These are phyloP conservation scores for Notothenia coriiceps DNA, from an alignment of 2,113 vertebrate species.

Conservation along the genomic window DNA sequence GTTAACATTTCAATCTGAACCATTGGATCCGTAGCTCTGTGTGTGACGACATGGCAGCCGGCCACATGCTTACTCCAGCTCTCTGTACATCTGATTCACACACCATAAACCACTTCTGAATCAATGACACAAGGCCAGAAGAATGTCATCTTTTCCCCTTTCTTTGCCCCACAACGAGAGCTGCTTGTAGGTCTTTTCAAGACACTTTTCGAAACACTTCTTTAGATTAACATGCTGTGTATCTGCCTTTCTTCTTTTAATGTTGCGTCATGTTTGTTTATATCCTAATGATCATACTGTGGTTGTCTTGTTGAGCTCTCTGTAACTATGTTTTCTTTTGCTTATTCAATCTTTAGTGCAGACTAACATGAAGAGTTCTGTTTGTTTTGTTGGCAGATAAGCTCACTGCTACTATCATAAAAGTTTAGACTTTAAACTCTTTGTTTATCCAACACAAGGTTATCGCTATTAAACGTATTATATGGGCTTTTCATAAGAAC, in stretches of 20 bases:
- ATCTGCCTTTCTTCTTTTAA: background rate
- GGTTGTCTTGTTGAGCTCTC: background rate
- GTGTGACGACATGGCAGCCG: constrained; percentile 38
- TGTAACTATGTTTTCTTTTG: background rate
- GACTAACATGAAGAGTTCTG: constrained; percentile 1
- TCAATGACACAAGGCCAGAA: constrained; percentile 56
- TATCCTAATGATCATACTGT: background rate
- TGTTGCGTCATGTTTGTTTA: background rate
- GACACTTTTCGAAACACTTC: constrained; percentile 3
- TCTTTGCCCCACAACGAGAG: constrained; percentile 22
- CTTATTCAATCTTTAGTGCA: constrained; percentile 10
- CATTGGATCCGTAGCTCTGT: constrained; percentile 26
- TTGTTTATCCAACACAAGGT: background rate
- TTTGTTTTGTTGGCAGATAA: background rate
- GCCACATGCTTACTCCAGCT: constrained; percentile 62
- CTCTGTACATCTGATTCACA: constrained; percentile 59
- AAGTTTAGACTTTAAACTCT: constrained; percentile 20
- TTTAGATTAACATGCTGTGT: background rate
- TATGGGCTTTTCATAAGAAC: background rate
- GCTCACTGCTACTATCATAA: background rate
- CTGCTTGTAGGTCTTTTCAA: background rate
- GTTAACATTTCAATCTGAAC: constrained; percentile 27
- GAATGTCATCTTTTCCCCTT: constrained; percentile 46
- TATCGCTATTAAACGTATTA: background rate
- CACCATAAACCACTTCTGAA: constrained; percentile 60